Evolutionary conservation across 1,140 invertebrate species (phyloP), one percentile per base, ranked within the genome.

Genomic region (Melanaphis sacchari): DNA sequence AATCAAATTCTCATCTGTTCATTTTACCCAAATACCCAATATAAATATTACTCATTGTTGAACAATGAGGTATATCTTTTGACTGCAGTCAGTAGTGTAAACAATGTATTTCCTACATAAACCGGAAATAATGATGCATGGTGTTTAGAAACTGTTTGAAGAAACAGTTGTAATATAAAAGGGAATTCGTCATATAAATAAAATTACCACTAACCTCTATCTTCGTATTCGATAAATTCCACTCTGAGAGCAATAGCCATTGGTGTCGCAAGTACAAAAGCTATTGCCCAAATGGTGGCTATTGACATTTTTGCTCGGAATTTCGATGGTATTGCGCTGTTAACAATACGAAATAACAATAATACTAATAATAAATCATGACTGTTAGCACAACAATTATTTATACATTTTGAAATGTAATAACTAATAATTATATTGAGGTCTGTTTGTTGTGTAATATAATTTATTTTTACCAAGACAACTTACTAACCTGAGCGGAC

Each of bases 231-330:
- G 88, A 95, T 94, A 1, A 94, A 82, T n/a, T 94, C 94, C 40
- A 97, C 97, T 84, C 96, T 95, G 94, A 96, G 96, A 1, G 96
- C 96, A 91, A 96, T 96, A 2, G 96, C 97, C 96, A 97, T 97
- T 1, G 97, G 97, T 0, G 96, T 95, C 0, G 97, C 97, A 54
- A 97, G 95, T 4, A 96, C 95, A 21, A 96, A 94, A 1, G 96
- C 96, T 91, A 97, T 94, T 0, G 96, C 91, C 97, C 97, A 98
- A 95, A 98, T 97, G 46, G 96, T 95, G 21, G 96, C 96, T 94
- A 97, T 97, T 93, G 97, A 96, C 49, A 97, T 95, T 95, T 97
- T 97, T 15, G 97, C 97, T 94, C 96, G 95, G 89, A 96, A 95
- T 94, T 97, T 97, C 2, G 97, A 97, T 0, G 97, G 96, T 94